Evolutionary conservation across 2,888 invertebrate genomes (phyloP).

Genomic region (Neelides folsomi): DNA sequence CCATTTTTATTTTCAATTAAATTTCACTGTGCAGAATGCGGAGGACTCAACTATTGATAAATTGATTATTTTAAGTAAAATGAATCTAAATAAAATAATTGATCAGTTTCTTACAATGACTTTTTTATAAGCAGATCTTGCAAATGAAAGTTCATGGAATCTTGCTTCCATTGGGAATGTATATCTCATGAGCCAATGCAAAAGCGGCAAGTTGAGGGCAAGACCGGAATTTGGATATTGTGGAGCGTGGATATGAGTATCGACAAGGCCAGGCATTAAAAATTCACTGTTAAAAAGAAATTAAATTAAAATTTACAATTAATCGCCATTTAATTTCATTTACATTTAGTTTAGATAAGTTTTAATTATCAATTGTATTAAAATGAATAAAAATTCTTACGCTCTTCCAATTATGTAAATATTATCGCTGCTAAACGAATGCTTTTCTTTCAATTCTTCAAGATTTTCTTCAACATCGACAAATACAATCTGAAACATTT

Average conservation of each 20-base stretch:
- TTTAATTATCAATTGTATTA: no score
- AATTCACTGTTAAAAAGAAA: slow-evolving; percentile 41
- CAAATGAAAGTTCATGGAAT: slow-evolving; percentile 55
- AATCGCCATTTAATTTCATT: no score
- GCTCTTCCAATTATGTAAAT: slow-evolving; percentile 17
- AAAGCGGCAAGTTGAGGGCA: slow-evolving; percentile 61
- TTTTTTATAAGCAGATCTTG: slow-evolving; percentile 54
- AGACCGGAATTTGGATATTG: slow-evolving; percentile 76
- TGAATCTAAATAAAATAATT: no score
- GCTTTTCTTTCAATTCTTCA: slow-evolving; percentile 35
- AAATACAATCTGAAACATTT: slow-evolving; percentile 38
- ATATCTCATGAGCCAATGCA: slow-evolving; percentile 73
- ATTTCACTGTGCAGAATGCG: no score
- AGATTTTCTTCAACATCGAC: slow-evolving; percentile 36
- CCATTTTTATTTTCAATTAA: no score
- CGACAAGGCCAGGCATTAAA: slow-evolving; percentile 74
- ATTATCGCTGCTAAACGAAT: slow-evolving; percentile 29
- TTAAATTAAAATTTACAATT: not conserved
- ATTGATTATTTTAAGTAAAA: no score
- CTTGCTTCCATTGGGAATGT: slow-evolving; percentile 71
- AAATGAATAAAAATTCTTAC: slow-evolving; percentile 7
- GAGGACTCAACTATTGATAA: no score
- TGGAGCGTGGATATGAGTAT: slow-evolving; percentile 80
- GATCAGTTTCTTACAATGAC: slow-evolving; percentile 55
- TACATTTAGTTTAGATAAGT: no score